Evolutionary conservation across 2,797 vertebrate genomes (phyloP).

Genomic region (Sylvilagus floridanus): DNA sequence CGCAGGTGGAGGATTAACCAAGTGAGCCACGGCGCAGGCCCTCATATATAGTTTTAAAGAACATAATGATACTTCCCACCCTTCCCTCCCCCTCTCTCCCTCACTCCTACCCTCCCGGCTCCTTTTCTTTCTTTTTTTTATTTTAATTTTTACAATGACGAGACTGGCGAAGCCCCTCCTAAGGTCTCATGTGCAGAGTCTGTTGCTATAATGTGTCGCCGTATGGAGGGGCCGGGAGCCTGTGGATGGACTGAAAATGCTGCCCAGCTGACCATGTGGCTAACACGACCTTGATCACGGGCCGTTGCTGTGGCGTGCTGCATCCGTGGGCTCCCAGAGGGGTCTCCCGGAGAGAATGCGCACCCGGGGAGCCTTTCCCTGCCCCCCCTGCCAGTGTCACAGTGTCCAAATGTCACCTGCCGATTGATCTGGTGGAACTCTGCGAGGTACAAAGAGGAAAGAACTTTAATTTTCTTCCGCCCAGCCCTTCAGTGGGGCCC

Average conservation of each 20-base stretch:
- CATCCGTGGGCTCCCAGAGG: not conserved
- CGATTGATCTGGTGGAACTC: not conserved
- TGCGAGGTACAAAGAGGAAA: not conserved
- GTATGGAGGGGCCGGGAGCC: rapidly evolving
- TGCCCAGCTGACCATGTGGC: not conserved
- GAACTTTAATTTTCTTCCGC: not conserved
- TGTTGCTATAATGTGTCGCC: not conserved
- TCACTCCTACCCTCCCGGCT: too few relatives aligned
- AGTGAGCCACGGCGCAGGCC: too few relatives aligned
- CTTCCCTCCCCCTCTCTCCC: too few relatives aligned
- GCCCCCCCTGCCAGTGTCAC: not conserved
- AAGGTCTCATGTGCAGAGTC: not conserved
- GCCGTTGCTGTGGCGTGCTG: not conserved
- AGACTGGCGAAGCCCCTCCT: not conserved
- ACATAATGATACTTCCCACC: too few relatives aligned
- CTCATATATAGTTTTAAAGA: too few relatives aligned
- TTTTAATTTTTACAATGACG: too few relatives aligned
- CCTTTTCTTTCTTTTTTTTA: too few relatives aligned
- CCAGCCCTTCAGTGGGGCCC: not conserved
- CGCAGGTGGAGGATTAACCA: too few relatives aligned
- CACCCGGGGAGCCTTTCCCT: not conserved
- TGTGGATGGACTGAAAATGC: constrained; percentile 19
- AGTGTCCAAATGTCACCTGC: not conserved
- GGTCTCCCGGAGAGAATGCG: not conserved
- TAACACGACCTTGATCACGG: not conserved